Evolutionary conservation across 2,797 vertebrate genomes (phyloP), one percentile per base, ranked within the genome.

Genomic region (Melanotaenia boesemani): DNA sequence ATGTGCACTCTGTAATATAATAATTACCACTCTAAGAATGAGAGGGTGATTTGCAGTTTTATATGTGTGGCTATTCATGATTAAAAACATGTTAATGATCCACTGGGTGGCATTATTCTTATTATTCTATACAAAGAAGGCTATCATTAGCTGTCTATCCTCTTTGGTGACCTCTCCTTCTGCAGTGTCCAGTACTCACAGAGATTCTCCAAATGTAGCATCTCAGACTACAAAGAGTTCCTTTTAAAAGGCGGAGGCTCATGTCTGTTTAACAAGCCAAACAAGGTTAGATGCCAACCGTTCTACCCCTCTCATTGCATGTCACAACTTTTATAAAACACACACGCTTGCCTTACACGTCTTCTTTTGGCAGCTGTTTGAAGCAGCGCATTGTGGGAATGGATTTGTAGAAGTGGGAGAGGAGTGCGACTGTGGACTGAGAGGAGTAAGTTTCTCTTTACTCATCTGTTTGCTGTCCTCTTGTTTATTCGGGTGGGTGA

Each of bases 121-220:
- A 52, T 48, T 48, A n/a, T n/a, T n/a, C n/a, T n/a, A n/a, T n/a
- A n/a, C 10, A 48, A 48, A 48, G 6, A 48, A 46, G 18, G 2
- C 18, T 46, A 8, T 46, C 18, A 7, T 52, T 9, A 22, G n/a
- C n/a, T 24, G 7, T 55, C 15, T 9, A 18, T 15, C 30, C 4
- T 64, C 41, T 57, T 9, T 52, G n/a, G 22, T 93, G 0, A 67
- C 63, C 32, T 73, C 10, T 78, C n/a, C 36, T 32, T 56, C 59
- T 32, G 60, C 88, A 99, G 98, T 81, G 95, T 97, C n/a, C 97
- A 96, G 65, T 96, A 96, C 82, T 94, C 97, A 4, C 95, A 97
- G 65, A 96, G 90, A 88, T 99, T 99, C 93, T 99, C 98, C 56
- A 99, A 97, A 89, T 99, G 98, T 94, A 99, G 98, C 90, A 96